phyloP scores from a whole-genome alignment of 1,140 invertebrate genomes.

The Oreohelix idahoensis region DNA sequence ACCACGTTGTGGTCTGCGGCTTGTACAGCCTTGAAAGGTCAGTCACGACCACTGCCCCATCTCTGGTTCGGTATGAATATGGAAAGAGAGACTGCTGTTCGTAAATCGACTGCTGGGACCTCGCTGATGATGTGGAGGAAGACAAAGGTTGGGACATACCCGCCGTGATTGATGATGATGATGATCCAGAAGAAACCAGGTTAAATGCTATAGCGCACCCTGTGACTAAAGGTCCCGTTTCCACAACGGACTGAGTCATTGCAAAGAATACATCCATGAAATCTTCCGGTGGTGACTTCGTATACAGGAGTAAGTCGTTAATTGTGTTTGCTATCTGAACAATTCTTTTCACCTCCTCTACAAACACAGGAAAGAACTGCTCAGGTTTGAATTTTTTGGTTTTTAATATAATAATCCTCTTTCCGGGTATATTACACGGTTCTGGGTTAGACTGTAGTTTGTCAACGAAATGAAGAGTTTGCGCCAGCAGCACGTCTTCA shows the following conservation, averaged over 20 bases:
- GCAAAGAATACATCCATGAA: slow-evolving; percentile 50
- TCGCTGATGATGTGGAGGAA: not conserved
- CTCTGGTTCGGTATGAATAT: slow-evolving; percentile 40
- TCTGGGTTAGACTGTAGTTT: not conserved
- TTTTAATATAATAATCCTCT: slow-evolving; percentile 6
- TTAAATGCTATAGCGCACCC: slow-evolving; percentile 56
- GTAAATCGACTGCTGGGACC: not conserved
- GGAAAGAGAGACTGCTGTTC: slow-evolving; percentile 41
- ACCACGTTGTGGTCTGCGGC: slow-evolving; percentile 41
- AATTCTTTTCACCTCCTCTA: slow-evolving; percentile 46
- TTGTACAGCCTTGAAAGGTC: slow-evolving; percentile 46
- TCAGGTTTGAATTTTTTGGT: slow-evolving; percentile 24
- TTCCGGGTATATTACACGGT: not conserved
- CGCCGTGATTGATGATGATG: not conserved
- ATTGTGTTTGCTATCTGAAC: slow-evolving; percentile 54
- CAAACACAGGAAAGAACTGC: slow-evolving; percentile 46
- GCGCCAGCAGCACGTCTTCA: not conserved
- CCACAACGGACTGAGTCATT: slow-evolving; percentile 51
- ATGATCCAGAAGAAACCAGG: not conserved
- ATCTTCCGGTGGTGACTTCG: slow-evolving; percentile 36
- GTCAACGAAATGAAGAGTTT: slow-evolving; percentile 6
- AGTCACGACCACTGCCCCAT: slow-evolving; percentile 40
- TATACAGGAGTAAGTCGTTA: slow-evolving; percentile 51
- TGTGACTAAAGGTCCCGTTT: slow-evolving; percentile 46
- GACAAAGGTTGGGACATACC: not conserved